Base-by-base conservation (phyloP, 2,888 invertebrate genomes). In the Dryobota labecula region DNA sequence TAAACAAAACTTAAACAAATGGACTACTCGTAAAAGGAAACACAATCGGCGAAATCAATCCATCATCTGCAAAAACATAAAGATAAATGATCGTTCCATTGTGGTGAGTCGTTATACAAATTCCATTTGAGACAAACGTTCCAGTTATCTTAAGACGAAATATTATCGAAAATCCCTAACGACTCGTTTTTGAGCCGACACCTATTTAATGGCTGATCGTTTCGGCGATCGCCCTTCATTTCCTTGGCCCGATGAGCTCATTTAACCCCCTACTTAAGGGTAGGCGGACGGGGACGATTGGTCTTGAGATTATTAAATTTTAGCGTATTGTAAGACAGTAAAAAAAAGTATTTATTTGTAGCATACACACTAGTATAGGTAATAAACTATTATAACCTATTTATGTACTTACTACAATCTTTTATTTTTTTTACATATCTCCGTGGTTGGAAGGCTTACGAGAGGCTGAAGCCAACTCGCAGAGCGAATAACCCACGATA, bases 181-280 rank as follows among this genome's bases (percentile, higher is more conserved):
- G 85, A 81, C 73, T 76, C 84, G 78, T 76, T 78, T 64, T 70
- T 63, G 45, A 72, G 70, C 90, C 86, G 89, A 88, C 91, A 92
- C 91, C 92, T 91, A 91, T 90, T 92, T 92, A 92, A 94, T 92
- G 90, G 85, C 86, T 80, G 90, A 92, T 92, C 94, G 90, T 94
- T 94, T 90, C 84, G 85, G 70, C 89, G 90, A 94, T 92, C 90
- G 90, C 89, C 89, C 86, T 90, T 92, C 92, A 92, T 93, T 93
- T 93, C 93, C 91, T 88, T 86, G 77, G 84, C 83, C 83, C 87
- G 91, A 93, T 92, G 92, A 92, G 89, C 88, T 91, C 92, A 91
- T 92, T 93, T 92, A 89, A 90, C 84, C 87, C 81, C 83, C 83
- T 83, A 84, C 78, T 81, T 80, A 82, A 80, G 78, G 20, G n/a